These are phyloP conservation scores for Melieria crassipennis DNA, from an alignment of 2,888 invertebrate species.

Conservation along the genomic window DNA sequence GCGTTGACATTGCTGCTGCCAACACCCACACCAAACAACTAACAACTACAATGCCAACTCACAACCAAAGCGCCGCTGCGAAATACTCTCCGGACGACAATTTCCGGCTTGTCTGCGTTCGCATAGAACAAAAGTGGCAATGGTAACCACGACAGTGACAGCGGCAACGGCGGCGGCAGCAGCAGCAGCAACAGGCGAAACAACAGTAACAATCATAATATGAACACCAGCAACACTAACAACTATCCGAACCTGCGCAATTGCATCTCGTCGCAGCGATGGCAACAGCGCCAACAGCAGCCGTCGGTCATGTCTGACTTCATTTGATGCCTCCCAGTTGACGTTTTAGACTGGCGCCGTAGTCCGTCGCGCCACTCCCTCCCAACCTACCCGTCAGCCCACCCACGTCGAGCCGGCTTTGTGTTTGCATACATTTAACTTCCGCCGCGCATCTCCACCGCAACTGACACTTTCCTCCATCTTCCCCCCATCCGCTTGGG, in stretches of 20 bases:
- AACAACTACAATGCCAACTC: neutral
- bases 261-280: no score
- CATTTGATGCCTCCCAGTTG: neutral
- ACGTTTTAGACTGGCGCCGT: neutral
- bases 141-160: neutral
- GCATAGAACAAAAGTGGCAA: neutral
- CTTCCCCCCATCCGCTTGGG: neutral
- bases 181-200: neutral
- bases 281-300: no score
- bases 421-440: constrained; percentile 10
- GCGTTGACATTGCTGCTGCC: neutral
- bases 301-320: no score
- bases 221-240: no score
- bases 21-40: constrained; percentile 4
- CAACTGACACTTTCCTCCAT: constrained; percentile 11
- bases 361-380: constrained; percentile 8
- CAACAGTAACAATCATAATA: neutral
- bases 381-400: no score
- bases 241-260: no score
- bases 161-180: constrained; percentile 2
- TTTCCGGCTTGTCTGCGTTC: constrained; percentile 15
- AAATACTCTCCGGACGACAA: constrained; percentile 16
- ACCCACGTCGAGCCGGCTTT: neutral
- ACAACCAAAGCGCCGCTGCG: constrained; percentile 12
- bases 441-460: neutral